Conservation (phyloP, 2,113 vertebrate species). For the Brachyistius frenatus region DNA sequence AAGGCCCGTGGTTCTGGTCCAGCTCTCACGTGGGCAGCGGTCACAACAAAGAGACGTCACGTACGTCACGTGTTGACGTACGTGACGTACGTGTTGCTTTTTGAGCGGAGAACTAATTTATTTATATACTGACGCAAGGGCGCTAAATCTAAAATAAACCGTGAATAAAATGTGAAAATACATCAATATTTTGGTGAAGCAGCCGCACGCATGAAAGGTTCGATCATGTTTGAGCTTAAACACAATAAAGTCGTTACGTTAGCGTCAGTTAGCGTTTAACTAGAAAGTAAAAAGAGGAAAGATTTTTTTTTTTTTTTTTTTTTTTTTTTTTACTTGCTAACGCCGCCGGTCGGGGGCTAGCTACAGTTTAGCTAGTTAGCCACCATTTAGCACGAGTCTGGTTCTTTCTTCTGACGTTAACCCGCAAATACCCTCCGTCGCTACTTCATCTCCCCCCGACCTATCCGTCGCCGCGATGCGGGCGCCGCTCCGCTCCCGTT, state of each 20-base stretch:
- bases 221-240: constrained; percentile 57
- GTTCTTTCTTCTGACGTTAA: constrained; percentile 28
- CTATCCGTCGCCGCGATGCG: neutral
- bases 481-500: no score
- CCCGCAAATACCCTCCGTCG: constrained; percentile 13
- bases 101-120: constrained; percentile 81
- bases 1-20: no score
- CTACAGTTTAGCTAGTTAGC: constrained; percentile 59
- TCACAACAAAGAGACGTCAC: constrained; percentile 32
- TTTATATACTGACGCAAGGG: constrained; percentile 82
- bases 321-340: constrained; percentile 32
- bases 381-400: constrained; percentile 55
- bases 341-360: constrained; percentile 57
- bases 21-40: no score
- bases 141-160: constrained; percentile 85
- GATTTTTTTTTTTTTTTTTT: no score
- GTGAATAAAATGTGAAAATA: constrained; percentile 83
- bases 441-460: neutral
- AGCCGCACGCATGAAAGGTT: constrained; percentile 77
- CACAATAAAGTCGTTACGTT: constrained; percentile 61
- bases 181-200: constrained; percentile 61
- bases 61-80: constrained; percentile 67
- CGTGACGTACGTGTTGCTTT: constrained; percentile 46
- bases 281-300: constrained; percentile 18
- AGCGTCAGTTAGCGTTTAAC: constrained; percentile 39